Evolutionary conservation across 2,888 invertebrate species (phyloP), one percentile per base, ranked within the genome.

Genomic region (Griposia aprilina): DNA sequence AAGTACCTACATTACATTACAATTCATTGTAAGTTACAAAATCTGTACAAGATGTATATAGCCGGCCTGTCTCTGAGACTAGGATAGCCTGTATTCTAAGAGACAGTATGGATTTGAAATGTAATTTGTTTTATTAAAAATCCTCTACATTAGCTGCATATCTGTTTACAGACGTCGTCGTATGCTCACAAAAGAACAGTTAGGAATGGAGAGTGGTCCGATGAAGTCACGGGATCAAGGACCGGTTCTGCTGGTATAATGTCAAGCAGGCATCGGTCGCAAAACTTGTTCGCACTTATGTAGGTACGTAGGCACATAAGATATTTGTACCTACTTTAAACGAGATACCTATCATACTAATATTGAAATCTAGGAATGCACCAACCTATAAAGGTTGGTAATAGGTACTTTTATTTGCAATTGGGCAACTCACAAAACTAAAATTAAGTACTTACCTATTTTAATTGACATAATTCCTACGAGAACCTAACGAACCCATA

Each of bases 201-300:
- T 88, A 86, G 68, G 81, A 80, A 80, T 71, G 78, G 78, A 76
- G 75, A 59, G 74, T 73, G 69, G 70, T 74, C 55, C 68, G 60
- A 69, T 75, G 81, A 69, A 78, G 80, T 72, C 85, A 74, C 78
- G 70, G 82, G 85, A 84, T 67, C 26, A 67, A 77, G 81, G 79
- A 87, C 87, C 87, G 87, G 87, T 87, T 88, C 76, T 71, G 55
- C 69, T 78, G 72, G 74, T 52, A 63, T 86, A 79, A 78, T 75
- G 84, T 84, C 81, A 81, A 78, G 60, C 75, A 70, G 36, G 57
- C 75, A 71, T 70, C 76, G 71, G 65, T 66, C 68, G 74, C 71
- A 66, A 74, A 76, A 87, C 76, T 65, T 57, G 71, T 81, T 76
- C 50, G 66, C 66, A 76, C 55, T 62, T 69, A 52, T 57, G 69